Conservation (phyloP, 2,113 vertebrate species). For the Willisornis vidua region DNA sequence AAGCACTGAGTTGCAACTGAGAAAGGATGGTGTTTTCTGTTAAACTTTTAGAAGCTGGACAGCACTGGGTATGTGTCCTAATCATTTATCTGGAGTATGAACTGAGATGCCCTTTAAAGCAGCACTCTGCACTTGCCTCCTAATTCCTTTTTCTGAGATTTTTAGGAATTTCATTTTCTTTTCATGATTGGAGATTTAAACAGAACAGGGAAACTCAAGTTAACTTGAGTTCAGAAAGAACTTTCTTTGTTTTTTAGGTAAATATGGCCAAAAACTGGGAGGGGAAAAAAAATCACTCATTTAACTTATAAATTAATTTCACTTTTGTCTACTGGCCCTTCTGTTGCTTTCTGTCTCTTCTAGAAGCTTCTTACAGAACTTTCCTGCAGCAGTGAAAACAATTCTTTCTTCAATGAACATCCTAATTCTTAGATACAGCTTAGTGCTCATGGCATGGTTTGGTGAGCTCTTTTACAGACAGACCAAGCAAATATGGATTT, state of each 20-base stretch:
- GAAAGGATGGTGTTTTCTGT: background rate
- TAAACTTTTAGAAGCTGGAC: background rate
- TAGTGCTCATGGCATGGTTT: background rate
- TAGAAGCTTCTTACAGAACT: background rate
- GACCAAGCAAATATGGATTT: background rate
- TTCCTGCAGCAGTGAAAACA: background rate
- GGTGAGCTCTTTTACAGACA: background rate
- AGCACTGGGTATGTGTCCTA: background rate
- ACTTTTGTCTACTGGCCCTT: background rate
- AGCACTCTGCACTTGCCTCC: background rate
- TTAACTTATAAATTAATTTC: background rate
- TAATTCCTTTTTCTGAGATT: background rate
- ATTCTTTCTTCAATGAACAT: background rate
- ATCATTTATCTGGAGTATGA: background rate
- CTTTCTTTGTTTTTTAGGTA: background rate
- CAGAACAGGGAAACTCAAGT: background rate
- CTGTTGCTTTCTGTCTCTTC: background rate
- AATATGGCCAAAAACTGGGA: background rate
- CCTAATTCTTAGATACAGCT: background rate
- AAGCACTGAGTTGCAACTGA: background rate
- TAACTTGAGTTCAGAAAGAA: background rate
- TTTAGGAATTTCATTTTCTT: background rate
- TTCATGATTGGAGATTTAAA: background rate
- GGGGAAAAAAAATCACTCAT: accelerated
- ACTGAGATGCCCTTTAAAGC: background rate